Evolutionary conservation across 2,888 invertebrate genomes (phyloP).

Genomic region (Oligia fasciuncula): DNA sequence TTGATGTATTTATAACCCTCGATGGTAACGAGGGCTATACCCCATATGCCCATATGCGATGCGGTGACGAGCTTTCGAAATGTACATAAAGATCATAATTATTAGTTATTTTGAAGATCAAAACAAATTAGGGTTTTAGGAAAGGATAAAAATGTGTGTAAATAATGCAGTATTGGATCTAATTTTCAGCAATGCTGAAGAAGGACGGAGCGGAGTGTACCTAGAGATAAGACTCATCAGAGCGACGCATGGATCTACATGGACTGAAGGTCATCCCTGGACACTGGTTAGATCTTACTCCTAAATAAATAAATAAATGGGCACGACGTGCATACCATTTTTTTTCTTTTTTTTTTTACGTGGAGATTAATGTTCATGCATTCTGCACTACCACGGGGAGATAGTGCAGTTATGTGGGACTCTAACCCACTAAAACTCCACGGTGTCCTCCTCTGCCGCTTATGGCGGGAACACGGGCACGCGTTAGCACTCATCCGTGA

Average conservation of each 20-base stretch:
- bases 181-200: neutral
- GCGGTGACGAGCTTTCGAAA: neutral
- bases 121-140: neutral
- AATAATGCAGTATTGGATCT: neutral
- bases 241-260: neutral
- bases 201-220: no score
- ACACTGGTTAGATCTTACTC: neutral
- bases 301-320: no score
- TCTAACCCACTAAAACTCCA: no score
- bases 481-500: no score
- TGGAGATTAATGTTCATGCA: no score
- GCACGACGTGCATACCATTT: neutral
- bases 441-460: no score
- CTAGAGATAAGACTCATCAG: neutral
- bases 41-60: neutral
- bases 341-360: no score
- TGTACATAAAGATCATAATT: neutral
- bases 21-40: conserved; percentile 11
- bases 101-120: neutral
- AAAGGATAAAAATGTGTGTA: neutral
- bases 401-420: no score
- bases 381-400: no score
- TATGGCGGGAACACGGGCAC: no score
- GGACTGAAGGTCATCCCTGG: conserved; percentile 16
- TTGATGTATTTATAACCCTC: conserved; percentile 35